Evolutionary conservation across 1,140 invertebrate genomes (phyloP).

Genomic region (Leucophenga varia): DNA sequence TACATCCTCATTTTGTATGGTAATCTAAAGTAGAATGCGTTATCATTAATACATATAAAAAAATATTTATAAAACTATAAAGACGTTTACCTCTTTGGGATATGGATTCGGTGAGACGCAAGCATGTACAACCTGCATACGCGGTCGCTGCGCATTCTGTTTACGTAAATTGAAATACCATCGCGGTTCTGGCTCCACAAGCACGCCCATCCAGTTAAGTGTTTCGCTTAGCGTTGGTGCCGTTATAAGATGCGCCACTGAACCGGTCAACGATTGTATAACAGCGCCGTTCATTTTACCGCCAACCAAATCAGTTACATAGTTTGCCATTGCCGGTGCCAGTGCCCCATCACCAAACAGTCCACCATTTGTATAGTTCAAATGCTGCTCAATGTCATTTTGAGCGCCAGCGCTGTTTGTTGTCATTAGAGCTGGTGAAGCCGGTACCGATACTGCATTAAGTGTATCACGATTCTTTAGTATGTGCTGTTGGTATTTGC

Average conservation of each 20-base stretch:
- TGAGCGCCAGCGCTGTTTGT: slow-evolving; percentile 50
- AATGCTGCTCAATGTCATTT: slow-evolving; percentile 32
- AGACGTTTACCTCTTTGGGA: slow-evolving; percentile 67
- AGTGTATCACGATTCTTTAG: slow-evolving; percentile 24
- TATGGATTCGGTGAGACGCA: slow-evolving; percentile 73
- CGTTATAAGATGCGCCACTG: slow-evolving; percentile 52
- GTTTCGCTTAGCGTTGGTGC: slow-evolving; percentile 66
- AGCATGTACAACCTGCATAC: slow-evolving; percentile 67
- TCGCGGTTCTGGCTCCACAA: slow-evolving; percentile 72
- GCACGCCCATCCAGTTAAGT: slow-evolving; percentile 72
- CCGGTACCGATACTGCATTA: slow-evolving; percentile 28
- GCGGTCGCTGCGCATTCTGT: slow-evolving; percentile 59
- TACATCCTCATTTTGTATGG: slow-evolving; percentile 66
- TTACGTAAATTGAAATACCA: slow-evolving; percentile 67
- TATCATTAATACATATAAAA: background rate
- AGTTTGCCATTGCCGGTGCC: slow-evolving; percentile 50
- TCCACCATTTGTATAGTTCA: too few relatives aligned
- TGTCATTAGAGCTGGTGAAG: slow-evolving; percentile 12
- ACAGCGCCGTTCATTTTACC: slow-evolving; percentile 59
- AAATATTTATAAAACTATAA: background rate
- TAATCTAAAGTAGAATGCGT: slow-evolving; percentile 58
- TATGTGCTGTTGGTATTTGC: slow-evolving; percentile 56
- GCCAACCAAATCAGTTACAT: slow-evolving; percentile 55
- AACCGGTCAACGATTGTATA: slow-evolving; percentile 60
- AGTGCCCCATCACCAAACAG: too few relatives aligned